Evolutionary conservation across 2,113 vertebrate species (phyloP), one percentile per base, ranked within the genome.

Genomic region (Podocnemis expansa): DNA sequence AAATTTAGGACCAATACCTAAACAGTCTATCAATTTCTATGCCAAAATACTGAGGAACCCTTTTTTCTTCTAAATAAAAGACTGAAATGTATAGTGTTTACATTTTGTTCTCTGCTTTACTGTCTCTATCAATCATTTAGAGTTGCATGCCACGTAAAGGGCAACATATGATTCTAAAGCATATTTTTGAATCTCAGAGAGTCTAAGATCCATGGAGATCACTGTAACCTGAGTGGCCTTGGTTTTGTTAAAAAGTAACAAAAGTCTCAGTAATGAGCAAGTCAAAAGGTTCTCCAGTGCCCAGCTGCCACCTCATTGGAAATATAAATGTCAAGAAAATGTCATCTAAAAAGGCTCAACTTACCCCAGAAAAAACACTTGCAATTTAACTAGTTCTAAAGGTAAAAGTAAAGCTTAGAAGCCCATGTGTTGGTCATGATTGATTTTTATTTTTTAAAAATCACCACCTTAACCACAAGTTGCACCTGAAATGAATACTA

Each of bases 281-380:
- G 51, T 80, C 45, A 75, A 92, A 97, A 93, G 27, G 80, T 81
- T 75, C 83, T 92, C 70, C 84, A 84, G 21, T 95, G 56, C 89
- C 86, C 34, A 96, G 91, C 38, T 58, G 70, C 82, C 29, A 84
- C n/a, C 73, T 55, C 52, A 21, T 41, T 24, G 89, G 91, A 82
- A 96, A 93, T 80, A 94, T 25, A 96, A 95, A 91, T 70, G 82
- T 31, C 87, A 95, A 80, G 92, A 91, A 96, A 91, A 82, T 89
- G 92, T 54, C 93, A 97, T 63, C 67, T 82, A 67, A 91, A 73
- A 70, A n/a, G 85, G 82, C 51, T 88, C 90, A 81, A 89, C 85
- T 94, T 90, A 93, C 83, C 93, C 41, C 54, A 60, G 82, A 8
- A 90, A 78, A 96, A 88, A 11, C 16, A 91, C 67, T 92, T 93